Evolutionary conservation across 2,888 invertebrate genomes (phyloP).

Genomic region (Megaustenia siamemsis): DNA sequence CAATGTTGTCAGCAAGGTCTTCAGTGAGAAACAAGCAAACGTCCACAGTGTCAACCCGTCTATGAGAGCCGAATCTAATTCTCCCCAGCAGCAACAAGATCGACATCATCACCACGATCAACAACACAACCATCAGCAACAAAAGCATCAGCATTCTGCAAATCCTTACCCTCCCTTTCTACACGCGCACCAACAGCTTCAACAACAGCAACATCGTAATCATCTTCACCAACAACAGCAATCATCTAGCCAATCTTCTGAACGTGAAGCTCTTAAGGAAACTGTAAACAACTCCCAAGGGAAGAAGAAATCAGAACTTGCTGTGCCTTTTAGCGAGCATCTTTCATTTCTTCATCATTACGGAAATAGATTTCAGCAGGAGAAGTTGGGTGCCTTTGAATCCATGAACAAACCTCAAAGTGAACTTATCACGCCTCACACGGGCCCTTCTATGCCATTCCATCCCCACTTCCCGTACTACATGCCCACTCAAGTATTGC

Average conservation of each 20-base stretch:
- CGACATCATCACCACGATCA: conserved; percentile 21
- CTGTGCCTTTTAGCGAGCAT: conserved; percentile 56
- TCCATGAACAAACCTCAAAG: conserved; percentile 65
- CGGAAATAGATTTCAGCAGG: conserved; percentile 55
- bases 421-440: conserved; percentile 73
- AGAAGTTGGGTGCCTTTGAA: conserved; percentile 72
- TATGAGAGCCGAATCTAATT: neutral
- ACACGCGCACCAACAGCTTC: conserved; percentile 51
- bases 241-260: conserved; percentile 27
- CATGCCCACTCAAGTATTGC: conserved; percentile 67
- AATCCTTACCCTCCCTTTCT: conserved; percentile 29
- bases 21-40: conserved; percentile 55
- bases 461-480: conserved; percentile 85
- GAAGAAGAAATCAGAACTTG: conserved; percentile 49
- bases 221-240: conserved; percentile 45
- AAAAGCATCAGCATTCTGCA: conserved; percentile 29
- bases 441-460: conserved; percentile 75
- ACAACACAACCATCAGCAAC: conserved; percentile 7
- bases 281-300: conserved; percentile 53
- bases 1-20: conserved; percentile 66
- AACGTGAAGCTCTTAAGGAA: conserved; percentile 54
- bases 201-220: conserved; percentile 47
- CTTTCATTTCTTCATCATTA: conserved; percentile 55
- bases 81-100: neutral
- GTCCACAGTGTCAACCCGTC: neutral